phyloP scores from a whole-genome alignment of 2,797 vertebrate species.

The Xiphorhynchus erythropygius region DNA sequence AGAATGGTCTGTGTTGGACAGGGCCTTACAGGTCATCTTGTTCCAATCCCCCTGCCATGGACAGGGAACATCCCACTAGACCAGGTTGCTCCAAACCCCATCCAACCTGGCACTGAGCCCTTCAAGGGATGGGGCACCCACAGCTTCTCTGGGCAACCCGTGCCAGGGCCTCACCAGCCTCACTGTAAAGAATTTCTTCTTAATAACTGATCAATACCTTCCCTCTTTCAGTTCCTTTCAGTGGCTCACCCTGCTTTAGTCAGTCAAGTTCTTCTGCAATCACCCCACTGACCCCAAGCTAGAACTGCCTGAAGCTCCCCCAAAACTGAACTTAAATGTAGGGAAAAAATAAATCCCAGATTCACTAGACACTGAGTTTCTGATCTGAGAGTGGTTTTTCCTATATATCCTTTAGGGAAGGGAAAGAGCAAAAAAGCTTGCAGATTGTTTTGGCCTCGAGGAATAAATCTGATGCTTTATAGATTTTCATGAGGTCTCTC shows the following conservation, averaged over 20 bases:
- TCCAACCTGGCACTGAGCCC: not conserved
- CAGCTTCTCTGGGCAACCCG: not conserved
- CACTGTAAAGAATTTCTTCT: not conserved
- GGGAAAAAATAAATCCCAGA: not conserved
- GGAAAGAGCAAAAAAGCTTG: not conserved
- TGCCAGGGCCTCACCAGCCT: not conserved
- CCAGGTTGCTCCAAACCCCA: not conserved
- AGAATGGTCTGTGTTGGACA: not conserved
- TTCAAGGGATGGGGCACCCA: not conserved
- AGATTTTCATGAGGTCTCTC: not conserved
- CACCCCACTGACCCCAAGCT: not conserved
- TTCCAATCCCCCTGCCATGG: not conserved
- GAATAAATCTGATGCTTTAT: not conserved
- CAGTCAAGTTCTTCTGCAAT: not conserved
- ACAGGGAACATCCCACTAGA: not conserved
- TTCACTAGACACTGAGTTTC: not conserved
- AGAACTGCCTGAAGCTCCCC: not conserved
- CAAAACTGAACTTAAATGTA: not conserved
- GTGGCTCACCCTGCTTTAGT: not conserved
- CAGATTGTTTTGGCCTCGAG: slow-evolving; percentile 24
- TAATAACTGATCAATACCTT: not conserved
- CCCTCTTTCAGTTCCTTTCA: not conserved
- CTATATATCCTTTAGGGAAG: not conserved
- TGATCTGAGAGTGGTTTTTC: not conserved
- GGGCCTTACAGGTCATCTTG: not conserved